These are phyloP conservation scores for Limulus polyphemus DNA, from an alignment of 2,888 invertebrate genomes.

Conservation along the genomic window DNA sequence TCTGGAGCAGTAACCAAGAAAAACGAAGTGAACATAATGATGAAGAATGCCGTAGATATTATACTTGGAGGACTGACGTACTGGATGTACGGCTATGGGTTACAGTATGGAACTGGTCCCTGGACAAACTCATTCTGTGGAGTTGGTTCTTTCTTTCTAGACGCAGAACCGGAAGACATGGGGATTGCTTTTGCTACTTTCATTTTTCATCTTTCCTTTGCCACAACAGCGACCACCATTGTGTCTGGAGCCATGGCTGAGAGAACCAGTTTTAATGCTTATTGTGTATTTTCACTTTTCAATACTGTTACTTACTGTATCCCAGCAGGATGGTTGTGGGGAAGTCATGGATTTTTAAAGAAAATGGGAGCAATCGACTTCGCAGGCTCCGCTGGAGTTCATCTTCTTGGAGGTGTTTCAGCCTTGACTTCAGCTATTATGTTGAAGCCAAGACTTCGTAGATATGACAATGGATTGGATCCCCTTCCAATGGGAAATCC, in stretches of 20 bases:
- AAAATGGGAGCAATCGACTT: slow-evolving; percentile 77
- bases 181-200: slow-evolving; percentile 34
- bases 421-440: slow-evolving; percentile 70
- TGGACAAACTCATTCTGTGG: slow-evolving; percentile 36
- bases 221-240: slow-evolving; percentile 57
- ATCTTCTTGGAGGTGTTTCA: slow-evolving; percentile 51
- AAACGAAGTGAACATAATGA: slow-evolving; percentile 27
- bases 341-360: slow-evolving; percentile 57
- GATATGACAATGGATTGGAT: slow-evolving; percentile 24
- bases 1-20: slow-evolving; percentile 26
- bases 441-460: slow-evolving; percentile 31
- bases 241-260: slow-evolving; percentile 27
- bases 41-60: slow-evolving; percentile 27
- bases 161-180: slow-evolving; percentile 31
- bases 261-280: slow-evolving; percentile 26
- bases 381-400: slow-evolving; percentile 77
- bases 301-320: slow-evolving; percentile 84
- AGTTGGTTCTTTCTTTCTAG: slow-evolving; percentile 38
- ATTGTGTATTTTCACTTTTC: slow-evolving; percentile 69
- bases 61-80: slow-evolving; percentile 25
- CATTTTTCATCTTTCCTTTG: slow-evolving; percentile 50
- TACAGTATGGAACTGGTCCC: slow-evolving; percentile 31
- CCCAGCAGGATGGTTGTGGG: slow-evolving; percentile 49
- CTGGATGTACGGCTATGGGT: slow-evolving; percentile 26
- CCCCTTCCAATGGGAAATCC: slow-evolving; percentile 26